Conservation (phyloP, 2,113 vertebrate genomes). For the Leucosticte australis region DNA sequence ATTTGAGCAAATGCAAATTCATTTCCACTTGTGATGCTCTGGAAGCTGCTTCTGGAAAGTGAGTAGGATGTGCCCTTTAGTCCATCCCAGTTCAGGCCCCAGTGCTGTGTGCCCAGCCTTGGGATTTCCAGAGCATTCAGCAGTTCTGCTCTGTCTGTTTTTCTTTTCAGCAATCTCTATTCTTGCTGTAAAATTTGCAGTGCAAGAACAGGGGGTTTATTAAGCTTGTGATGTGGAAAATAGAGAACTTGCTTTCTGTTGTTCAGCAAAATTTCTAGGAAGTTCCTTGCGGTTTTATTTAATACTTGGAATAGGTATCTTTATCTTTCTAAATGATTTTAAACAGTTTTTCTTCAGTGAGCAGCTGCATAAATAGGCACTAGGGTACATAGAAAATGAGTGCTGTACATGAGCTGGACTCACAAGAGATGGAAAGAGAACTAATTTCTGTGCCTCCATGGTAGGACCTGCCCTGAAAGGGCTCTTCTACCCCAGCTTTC, state of each 20-base stretch:
- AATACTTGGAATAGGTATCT: slow-evolving; percentile 16
- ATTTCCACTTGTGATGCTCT: background rate
- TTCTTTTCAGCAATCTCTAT: background rate
- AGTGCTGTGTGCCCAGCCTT: accelerated
- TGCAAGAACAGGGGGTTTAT: background rate
- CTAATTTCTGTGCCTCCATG: background rate
- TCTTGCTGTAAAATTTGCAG: background rate
- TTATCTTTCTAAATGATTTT: background rate
- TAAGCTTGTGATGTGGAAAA: slow-evolving; percentile 15
- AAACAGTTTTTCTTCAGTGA: background rate
- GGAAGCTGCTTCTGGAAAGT: slow-evolving; percentile 10
- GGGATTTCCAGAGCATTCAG: background rate
- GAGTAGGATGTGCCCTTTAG: background rate
- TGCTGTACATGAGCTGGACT: background rate
- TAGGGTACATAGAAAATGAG: background rate
- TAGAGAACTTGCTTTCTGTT: slow-evolving; percentile 17
- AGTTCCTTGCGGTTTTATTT: slow-evolving; percentile 37
- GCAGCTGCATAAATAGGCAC: slow-evolving; percentile 10
- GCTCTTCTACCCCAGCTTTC: background rate
- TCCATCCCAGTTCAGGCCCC: background rate
- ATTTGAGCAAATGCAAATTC: background rate
- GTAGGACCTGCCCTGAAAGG: background rate
- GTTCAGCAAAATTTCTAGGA: slow-evolving; percentile 8
- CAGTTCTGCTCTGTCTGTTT: background rate
- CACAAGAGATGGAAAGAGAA: background rate